phyloP scores from a whole-genome alignment of 2,888 invertebrate species.

The Hipparchia semele region DNA sequence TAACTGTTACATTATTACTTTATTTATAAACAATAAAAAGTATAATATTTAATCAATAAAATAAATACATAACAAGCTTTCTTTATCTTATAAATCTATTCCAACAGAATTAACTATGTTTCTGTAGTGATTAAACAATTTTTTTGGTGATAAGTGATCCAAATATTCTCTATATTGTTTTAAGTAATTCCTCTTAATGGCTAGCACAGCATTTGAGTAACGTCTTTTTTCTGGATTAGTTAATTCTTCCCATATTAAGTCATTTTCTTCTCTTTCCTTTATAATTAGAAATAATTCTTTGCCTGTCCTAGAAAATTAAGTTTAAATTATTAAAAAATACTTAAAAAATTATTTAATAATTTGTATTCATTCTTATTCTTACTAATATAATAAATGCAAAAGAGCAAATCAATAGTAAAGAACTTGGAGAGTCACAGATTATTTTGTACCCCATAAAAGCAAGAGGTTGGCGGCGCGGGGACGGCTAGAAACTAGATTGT shows the following conservation, averaged over 20 bases:
- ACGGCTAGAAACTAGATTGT: no score
- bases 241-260: slow-evolving; percentile 51
- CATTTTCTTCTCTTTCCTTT: slow-evolving; percentile 43
- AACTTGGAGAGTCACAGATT: no score
- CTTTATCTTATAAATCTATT: background rate
- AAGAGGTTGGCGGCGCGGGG: no score
- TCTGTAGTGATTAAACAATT: slow-evolving; percentile 62
- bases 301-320: slow-evolving; percentile 51
- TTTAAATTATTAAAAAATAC: background rate
- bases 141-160: slow-evolving; percentile 57
- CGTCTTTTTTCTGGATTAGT: slow-evolving; percentile 49
- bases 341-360: background rate
- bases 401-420: no score
- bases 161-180: slow-evolving; percentile 62
- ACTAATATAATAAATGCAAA: no score
- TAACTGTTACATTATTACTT: background rate
- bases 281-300: slow-evolving; percentile 60
- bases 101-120: slow-evolving; percentile 37
- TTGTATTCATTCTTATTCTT: no score
- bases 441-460: no score
- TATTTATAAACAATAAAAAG: slow-evolving; percentile 11
- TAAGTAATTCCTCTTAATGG: slow-evolving; percentile 65
- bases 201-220: slow-evolving; percentile 55
- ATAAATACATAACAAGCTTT: background rate
- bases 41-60: background rate